A percentile compares a stretch with the other conserved stretches of the same genome.
These are phyloP conservation scores for Drosophila obscura DNA, from an alignment of 1,140 invertebrate genomes.

Conservation along the genomic window DNA sequence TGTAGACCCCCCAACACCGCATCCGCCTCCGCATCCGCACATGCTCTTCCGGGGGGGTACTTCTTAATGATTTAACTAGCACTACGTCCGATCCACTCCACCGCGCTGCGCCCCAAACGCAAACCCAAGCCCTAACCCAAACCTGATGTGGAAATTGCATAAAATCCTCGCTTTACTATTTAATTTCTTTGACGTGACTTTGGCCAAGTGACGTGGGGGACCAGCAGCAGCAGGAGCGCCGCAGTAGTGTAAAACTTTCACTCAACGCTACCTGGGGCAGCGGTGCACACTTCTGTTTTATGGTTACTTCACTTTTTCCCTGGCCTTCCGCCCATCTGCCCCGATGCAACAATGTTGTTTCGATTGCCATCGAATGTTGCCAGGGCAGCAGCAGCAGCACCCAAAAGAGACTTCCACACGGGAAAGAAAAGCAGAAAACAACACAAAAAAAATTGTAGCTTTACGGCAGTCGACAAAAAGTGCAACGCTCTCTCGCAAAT, in stretches of 20 bases:
- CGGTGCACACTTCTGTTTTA: slow-evolving; percentile 55
- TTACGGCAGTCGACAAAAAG: slow-evolving; percentile 40
- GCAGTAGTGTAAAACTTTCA: slow-evolving; percentile 26
- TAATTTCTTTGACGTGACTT: slow-evolving; percentile 72
- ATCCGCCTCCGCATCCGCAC: background rate
- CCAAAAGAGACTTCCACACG: slow-evolving; percentile 41
- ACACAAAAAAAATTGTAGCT: slow-evolving; percentile 18
- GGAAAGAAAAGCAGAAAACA: slow-evolving; percentile 5
- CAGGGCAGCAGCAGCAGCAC: slow-evolving; percentile 33
- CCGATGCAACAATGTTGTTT: slow-evolving; percentile 48
- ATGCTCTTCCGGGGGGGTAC: slow-evolving; percentile 16
- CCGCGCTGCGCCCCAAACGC: background rate
- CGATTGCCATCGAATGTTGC: slow-evolving; percentile 58
- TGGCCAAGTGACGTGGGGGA: slow-evolving; percentile 10
- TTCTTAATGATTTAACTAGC: slow-evolving; percentile 70
- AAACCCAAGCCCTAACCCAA: background rate
- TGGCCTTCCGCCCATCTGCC: slow-evolving; percentile 16
- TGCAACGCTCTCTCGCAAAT: slow-evolving; percentile 60
- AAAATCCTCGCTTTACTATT: slow-evolving; percentile 58
- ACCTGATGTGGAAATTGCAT: slow-evolving; percentile 39
- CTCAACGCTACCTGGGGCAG: slow-evolving; percentile 33
- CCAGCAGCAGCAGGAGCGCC: background rate
- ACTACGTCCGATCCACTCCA: background rate
- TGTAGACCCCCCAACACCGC: background rate
- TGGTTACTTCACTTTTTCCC: slow-evolving; percentile 50